Conservation (phyloP, 2,113 vertebrate species). For the Mustelus asterias region DNA sequence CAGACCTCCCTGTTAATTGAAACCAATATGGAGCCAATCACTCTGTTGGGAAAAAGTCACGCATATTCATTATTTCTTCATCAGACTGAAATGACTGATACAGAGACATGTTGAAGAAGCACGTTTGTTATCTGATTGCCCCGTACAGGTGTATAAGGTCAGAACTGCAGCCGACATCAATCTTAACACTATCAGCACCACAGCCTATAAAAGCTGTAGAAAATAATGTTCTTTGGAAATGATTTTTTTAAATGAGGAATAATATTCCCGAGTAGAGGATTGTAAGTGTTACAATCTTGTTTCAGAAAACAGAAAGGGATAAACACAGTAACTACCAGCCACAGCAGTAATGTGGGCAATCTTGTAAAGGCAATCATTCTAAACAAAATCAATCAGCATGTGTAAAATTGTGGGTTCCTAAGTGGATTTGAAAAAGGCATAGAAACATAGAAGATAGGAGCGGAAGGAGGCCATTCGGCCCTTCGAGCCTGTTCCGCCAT, state of each 20-base stretch:
- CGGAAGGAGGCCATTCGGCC: too few relatives aligned
- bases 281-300: background rate
- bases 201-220: too few relatives aligned
- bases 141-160: background rate
- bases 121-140: background rate
- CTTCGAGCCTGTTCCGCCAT: too few relatives aligned
- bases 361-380: background rate
- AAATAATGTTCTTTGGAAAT: background rate
- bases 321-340: background rate
- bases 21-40: background rate
- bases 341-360: too few relatives aligned
- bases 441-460: too few relatives aligned
- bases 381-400: background rate
- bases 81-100: background rate
- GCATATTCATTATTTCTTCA: constrained; percentile 15
- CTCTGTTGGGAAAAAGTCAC: background rate
- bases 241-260: background rate
- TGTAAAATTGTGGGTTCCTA: background rate
- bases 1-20: constrained; percentile 27
- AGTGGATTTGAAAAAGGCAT: background rate
- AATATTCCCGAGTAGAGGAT: background rate
- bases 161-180: background rate
- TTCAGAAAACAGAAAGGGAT: background rate
- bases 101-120: background rate
- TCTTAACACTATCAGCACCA: background rate